Conservation (phyloP, 2,797 vertebrate species). For the Periparus ater region DNA sequence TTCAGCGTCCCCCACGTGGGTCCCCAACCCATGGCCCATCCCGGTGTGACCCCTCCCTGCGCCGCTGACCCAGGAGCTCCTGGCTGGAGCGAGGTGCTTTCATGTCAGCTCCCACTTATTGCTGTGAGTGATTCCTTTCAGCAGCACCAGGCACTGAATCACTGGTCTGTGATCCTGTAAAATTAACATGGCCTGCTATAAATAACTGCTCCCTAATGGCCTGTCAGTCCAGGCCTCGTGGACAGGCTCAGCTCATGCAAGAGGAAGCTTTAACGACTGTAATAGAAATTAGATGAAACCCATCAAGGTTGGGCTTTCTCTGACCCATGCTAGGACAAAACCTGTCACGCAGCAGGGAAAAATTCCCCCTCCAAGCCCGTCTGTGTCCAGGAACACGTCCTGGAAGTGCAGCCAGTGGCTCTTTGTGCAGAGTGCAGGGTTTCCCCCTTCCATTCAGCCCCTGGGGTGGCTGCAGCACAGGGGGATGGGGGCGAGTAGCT, state of each 20-base stretch:
- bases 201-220: constrained; percentile 75
- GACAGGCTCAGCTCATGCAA: constrained; percentile 69
- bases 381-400: accelerated
- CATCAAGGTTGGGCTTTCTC: constrained; percentile 55
- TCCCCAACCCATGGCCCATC: neutral
- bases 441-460: accelerated
- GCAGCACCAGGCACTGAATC: constrained; percentile 69
- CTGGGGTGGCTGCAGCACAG: accelerated
- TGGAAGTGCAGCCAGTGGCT: neutral
- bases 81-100: constrained; percentile 1
- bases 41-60: neutral
- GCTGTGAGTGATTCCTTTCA: constrained; percentile 70
- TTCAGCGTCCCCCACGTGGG: neutral
- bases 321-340: constrained; percentile 69
- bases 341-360: constrained; percentile 50
- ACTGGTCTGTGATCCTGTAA: constrained; percentile 71
- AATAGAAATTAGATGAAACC: constrained; percentile 79
- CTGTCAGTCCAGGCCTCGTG: constrained; percentile 67
- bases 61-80: neutral
- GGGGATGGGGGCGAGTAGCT: accelerated
- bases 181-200: constrained; percentile 73
- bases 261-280: constrained; percentile 71
- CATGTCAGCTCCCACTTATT: constrained; percentile 40
- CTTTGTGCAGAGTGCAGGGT: accelerated
- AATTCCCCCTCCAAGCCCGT: neutral